phyloP scores from a whole-genome alignment of 2,797 vertebrate species.

The Pipistrellus pipistrellus region DNA sequence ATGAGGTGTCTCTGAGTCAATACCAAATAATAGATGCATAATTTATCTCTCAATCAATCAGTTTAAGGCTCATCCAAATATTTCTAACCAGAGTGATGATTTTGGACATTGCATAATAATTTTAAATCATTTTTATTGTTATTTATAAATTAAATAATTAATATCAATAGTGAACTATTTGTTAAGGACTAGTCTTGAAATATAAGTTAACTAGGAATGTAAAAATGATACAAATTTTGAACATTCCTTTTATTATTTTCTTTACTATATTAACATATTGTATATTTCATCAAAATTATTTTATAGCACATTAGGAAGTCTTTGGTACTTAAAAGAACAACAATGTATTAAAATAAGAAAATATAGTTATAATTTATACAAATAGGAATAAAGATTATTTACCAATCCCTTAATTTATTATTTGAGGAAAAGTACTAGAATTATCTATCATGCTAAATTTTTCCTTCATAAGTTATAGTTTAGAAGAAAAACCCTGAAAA shows the following conservation, averaged over 20 bases:
- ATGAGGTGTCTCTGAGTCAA: not conserved
- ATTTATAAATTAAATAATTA: conserved; percentile 1
- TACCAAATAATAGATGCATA: not conserved
- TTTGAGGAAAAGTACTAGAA: not conserved
- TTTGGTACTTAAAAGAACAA: not conserved
- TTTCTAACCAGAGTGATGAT: not conserved
- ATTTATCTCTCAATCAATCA: not conserved
- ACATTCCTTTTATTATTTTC: not conserved
- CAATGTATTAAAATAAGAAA: not conserved
- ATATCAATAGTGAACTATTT: not conserved
- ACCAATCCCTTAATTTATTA: not conserved
- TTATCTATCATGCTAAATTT: not conserved
- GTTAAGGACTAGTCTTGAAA: not conserved
- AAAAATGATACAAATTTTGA: not conserved
- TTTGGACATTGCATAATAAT: not conserved
- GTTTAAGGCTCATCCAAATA: not conserved
- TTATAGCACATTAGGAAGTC: not conserved
- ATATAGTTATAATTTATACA: not conserved
- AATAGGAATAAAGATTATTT: not conserved
- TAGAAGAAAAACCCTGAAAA: not conserved
- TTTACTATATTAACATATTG: not conserved
- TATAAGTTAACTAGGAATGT: not conserved
- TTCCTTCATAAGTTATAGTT: not conserved
- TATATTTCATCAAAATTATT: not conserved
- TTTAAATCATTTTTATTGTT: conserved; percentile 5